Conservation (phyloP, 2,888 invertebrate genomes). For the Cryptocephalus moraei region DNA sequence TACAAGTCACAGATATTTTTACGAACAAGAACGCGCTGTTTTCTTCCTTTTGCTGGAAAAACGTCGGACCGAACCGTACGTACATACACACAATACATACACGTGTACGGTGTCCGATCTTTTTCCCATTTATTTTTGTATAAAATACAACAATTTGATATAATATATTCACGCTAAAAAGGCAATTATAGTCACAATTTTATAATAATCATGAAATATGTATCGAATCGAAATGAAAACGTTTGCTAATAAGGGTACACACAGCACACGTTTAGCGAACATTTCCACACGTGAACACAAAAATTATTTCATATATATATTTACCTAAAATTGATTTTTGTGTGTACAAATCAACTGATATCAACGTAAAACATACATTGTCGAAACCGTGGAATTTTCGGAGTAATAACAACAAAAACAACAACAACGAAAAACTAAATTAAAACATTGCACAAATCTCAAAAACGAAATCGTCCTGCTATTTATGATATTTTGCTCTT, state of each 20-base stretch:
- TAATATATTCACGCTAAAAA: constrained; percentile 40
- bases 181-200: constrained; percentile 41
- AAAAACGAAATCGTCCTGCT: too few species aligned
- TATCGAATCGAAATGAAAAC: constrained; percentile 1
- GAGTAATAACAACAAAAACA: constrained; percentile 1
- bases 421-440: constrained; percentile 4
- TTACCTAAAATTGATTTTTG: constrained; percentile 14
- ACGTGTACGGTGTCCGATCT: not conserved
- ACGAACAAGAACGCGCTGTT: constrained; percentile 37
- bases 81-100: not conserved
- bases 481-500: too few species aligned
- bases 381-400: constrained; percentile 39
- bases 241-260: constrained; percentile 1
- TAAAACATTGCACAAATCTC: constrained; percentile 17
- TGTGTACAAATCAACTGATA: constrained; percentile 13
- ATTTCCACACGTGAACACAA: constrained; percentile 12
- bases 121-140: constrained; percentile 15
- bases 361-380: constrained; percentile 39
- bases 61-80: constrained; percentile 18
- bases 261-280: constrained; percentile 3
- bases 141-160: constrained; percentile 33
- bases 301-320: constrained; percentile 14
- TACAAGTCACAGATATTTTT: constrained; percentile 37
- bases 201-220: constrained; percentile 21
- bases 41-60: constrained; percentile 23